Evolutionary conservation across 2,113 vertebrate species (phyloP).

Genomic region (Phainopepla nitens): DNA sequence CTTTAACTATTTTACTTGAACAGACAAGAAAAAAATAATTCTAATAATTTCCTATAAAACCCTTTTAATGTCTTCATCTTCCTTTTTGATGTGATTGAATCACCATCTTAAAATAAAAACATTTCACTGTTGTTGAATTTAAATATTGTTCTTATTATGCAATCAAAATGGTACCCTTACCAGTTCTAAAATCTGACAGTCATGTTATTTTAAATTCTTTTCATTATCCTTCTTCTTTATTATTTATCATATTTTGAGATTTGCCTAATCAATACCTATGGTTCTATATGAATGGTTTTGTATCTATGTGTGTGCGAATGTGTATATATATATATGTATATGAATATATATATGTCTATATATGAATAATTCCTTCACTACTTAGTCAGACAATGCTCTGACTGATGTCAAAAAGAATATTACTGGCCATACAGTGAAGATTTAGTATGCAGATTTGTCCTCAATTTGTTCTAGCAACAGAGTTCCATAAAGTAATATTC

Average conservation of each 20-base stretch:
- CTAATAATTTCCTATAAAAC: neutral
- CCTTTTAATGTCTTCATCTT: neutral
- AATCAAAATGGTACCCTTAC: neutral
- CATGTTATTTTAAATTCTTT: neutral
- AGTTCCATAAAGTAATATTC: neutral
- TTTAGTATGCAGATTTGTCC: neutral
- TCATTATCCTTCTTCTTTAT: neutral
- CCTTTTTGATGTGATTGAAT: neutral
- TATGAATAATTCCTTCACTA: neutral
- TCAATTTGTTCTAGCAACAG: neutral
- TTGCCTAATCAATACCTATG: neutral
- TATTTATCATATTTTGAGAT: neutral
- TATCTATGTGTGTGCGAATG: neutral
- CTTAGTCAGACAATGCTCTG: neutral
- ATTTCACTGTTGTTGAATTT: neutral
- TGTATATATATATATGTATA: neutral
- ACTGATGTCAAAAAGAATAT: neutral
- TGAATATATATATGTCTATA: too few relatives aligned
- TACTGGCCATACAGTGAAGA: neutral
- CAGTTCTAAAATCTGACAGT: neutral
- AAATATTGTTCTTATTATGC: neutral
- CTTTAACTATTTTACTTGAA: neutral
- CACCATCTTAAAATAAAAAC: neutral
- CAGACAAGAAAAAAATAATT: neutral
- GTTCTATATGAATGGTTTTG: neutral